Conservation (phyloP, 2,888 invertebrate species). For the Chrysolina americana region DNA sequence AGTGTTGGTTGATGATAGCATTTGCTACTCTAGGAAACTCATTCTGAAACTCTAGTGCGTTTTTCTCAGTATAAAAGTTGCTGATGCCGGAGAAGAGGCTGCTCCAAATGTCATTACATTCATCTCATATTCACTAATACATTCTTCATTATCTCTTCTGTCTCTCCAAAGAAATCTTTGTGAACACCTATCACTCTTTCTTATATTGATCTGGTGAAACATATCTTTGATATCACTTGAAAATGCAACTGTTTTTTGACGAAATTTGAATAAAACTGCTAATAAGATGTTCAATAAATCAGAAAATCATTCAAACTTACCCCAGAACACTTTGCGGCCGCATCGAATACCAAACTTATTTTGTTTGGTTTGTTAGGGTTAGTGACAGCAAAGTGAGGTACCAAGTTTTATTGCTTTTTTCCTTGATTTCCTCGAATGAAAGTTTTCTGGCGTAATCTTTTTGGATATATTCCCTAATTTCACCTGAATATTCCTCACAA, state of each 20-base stretch:
- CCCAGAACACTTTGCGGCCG: background rate
- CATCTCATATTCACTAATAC: no score
- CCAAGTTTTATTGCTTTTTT: no score
- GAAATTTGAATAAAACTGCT: background rate
- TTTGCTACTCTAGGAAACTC: background rate
- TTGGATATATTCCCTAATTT: background rate
- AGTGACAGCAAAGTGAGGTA: no score
- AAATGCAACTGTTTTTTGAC: background rate
- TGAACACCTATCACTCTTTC: background rate
- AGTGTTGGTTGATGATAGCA: no score
- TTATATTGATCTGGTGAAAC: background rate
- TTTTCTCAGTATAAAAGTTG: background rate
- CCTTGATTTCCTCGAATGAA: background rate
- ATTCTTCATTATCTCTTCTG: background rate
- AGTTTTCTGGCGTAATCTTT: background rate
- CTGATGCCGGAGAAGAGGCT: slow-evolving; percentile 2
- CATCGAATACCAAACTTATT: background rate
- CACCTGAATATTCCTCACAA: background rate
- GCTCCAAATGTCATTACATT: slow-evolving; percentile 15
- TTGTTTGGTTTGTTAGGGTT: background rate
- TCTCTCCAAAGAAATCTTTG: background rate
- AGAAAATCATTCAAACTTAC: no score
- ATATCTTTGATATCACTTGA: no score
- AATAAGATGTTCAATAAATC: no score
- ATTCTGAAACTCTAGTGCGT: background rate